Evolutionary conservation across 2,113 vertebrate genomes (phyloP).

Genomic region (Pseudopodoces humilis): DNA sequence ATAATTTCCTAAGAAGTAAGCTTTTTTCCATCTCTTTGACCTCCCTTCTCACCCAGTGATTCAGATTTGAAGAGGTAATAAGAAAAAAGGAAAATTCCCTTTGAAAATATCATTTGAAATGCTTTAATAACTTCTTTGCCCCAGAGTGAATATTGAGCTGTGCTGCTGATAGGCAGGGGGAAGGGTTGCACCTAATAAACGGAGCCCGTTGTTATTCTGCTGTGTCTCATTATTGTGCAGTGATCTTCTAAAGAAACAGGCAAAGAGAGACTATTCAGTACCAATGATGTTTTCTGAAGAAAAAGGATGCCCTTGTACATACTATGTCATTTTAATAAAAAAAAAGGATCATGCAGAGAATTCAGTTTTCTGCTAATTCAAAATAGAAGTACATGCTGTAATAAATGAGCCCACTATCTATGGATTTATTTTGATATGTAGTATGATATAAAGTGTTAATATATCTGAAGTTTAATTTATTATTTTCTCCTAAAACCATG

Average conservation of each 20-base stretch:
- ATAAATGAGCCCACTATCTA: background rate
- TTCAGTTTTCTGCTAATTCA: background rate
- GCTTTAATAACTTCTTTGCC: conserved; percentile 27
- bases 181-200: conserved; percentile 21
- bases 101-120: conserved; percentile 49
- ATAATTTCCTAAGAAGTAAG: background rate
- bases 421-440: background rate
- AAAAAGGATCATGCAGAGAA: background rate
- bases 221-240: background rate
- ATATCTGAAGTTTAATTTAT: background rate
- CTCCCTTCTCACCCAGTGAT: background rate
- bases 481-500: background rate
- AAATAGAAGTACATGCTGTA: background rate
- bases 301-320: background rate
- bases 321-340: background rate
- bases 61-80: conserved; percentile 36
- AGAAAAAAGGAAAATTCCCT: conserved; percentile 41
- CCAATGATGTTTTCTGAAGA: conserved; percentile 1
- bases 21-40: background rate
- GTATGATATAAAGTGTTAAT: background rate
- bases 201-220: background rate
- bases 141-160: conserved; percentile 19
- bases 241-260: background rate
- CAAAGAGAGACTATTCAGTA: background rate
- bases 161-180: background rate